Evolutionary conservation across 2,797 vertebrate species (phyloP), one percentile per base, ranked within the genome.

Genomic region (Carapus acus): DNA sequence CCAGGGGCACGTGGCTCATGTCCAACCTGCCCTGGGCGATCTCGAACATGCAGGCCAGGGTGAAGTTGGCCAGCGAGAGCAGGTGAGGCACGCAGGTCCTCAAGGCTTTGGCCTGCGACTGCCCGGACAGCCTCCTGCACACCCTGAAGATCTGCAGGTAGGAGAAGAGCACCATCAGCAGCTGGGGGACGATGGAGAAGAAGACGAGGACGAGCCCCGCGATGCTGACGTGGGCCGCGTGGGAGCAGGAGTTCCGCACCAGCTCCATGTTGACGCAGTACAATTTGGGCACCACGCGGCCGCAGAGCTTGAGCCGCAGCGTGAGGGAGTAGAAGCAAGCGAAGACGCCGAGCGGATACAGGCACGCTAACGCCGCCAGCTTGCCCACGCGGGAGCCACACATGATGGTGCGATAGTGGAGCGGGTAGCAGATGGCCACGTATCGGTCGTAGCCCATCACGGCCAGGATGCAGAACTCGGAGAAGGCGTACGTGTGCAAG

Each of bases 361-460:
- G 13, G 18, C n/a, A 36, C 12, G 54, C 39, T 11, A 79, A 24
- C 8, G 40, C 65, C 17, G 62, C 11, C 20, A 81, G 54, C 47
- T 54, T 81, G 1, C 6, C 1, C 5, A 46, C 18, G 33, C 43
- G 78, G 18, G 66, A 69, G 29, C 40, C 15, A 29, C 69, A 72
- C 71, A 82, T 76, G 43, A 81, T 71, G 22, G 20, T 69, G 48
- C 77, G 66, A 58, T 87, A 86, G 29, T 77, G 69, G 8, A 86
- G 67, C 9, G 86, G 86, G n/a, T 39, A 27, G 49, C 81, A 85
- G 54, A 87, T 86, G 1, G 85, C 82, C n/a, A 73, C 14, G 41
- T 79, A 87, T 58, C 86, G 73, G 57, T 87, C 81, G 20, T 85
- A 88, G 45, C 73, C 76, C 86, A 87, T 87, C 3, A 82, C 61